These are phyloP conservation scores for Bombus terrestris DNA, from an alignment of 1,140 invertebrate genomes.

Conservation along the genomic window DNA sequence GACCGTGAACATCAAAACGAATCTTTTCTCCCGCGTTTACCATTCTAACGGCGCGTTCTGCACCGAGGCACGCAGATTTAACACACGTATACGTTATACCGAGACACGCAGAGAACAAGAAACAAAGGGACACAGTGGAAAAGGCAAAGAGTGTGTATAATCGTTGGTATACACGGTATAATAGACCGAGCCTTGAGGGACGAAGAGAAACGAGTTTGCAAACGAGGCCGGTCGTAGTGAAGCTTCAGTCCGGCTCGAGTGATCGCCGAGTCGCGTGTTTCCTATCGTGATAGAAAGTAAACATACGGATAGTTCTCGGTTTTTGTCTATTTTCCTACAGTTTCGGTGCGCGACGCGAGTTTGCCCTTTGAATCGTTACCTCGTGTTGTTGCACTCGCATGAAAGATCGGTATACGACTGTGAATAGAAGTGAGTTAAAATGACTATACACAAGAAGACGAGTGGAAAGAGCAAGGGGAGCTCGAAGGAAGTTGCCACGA, in stretches of 20 bases:
- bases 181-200: constrained; percentile 1
- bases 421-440: constrained; percentile 16
- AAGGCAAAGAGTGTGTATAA: background rate
- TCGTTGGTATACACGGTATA: constrained; percentile 6
- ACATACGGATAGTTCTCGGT: background rate
- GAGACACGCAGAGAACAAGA: background rate
- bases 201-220: constrained; percentile 60
- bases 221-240: constrained; percentile 48
- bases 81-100: background rate
- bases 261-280: constrained; percentile 11
- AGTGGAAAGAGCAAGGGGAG: constrained; percentile 58
- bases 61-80: background rate
- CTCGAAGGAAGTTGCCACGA: constrained; percentile 52
- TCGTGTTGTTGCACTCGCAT: background rate
- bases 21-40: constrained; percentile 28
- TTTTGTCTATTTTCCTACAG: background rate
- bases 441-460: constrained; percentile 61
- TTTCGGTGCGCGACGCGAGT: background rate
- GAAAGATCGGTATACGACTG: background rate
- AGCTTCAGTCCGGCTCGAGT: constrained; percentile 35
- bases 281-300: background rate
- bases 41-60: background rate
- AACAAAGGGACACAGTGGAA: background rate
- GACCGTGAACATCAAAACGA: constrained; percentile 59
- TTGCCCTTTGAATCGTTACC: background rate